Conservation (phyloP, 2,888 invertebrate species). For the Tenthredo livida region DNA sequence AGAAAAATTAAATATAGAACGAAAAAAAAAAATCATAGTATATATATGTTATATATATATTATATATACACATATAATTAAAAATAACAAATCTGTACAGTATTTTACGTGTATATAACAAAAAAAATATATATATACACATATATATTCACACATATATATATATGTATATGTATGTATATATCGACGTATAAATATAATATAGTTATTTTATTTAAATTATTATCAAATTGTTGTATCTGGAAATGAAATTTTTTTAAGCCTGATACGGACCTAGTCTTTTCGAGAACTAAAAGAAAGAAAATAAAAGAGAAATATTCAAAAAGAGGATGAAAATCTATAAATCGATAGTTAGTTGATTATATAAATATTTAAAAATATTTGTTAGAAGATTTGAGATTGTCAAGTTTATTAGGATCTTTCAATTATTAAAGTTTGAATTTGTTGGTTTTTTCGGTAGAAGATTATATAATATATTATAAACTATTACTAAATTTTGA, state of each 20-base stretch:
- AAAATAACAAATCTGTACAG: constrained; percentile 32
- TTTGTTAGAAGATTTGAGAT: constrained; percentile 37
- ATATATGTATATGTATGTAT: neutral
- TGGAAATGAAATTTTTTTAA: neutral
- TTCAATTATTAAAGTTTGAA: constrained; percentile 18
- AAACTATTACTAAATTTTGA: neutral
- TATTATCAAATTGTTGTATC: constrained; percentile 41
- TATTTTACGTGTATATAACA: constrained; percentile 31
- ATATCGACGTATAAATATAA: constrained; percentile 56
- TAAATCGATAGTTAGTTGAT: constrained; percentile 1
- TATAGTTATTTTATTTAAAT: constrained; percentile 34
- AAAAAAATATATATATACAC: neutral
- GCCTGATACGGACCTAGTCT: constrained; percentile 47
- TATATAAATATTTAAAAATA: constrained; percentile 31
- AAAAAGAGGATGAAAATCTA: constrained; percentile 26
- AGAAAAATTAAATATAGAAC: neutral
- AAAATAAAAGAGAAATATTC: constrained; percentile 3
- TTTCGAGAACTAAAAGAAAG: neutral
- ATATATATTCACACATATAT: neutral
- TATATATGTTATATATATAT: constrained; percentile 43
- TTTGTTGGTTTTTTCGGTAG: constrained; percentile 3
- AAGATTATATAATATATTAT: neutral
- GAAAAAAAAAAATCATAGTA: constrained; percentile 30
- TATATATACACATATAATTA: constrained; percentile 20
- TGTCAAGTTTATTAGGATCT: constrained; percentile 40